phyloP scores from a whole-genome alignment of 2,888 invertebrate genomes.

The Nomada fabriciana region DNA sequence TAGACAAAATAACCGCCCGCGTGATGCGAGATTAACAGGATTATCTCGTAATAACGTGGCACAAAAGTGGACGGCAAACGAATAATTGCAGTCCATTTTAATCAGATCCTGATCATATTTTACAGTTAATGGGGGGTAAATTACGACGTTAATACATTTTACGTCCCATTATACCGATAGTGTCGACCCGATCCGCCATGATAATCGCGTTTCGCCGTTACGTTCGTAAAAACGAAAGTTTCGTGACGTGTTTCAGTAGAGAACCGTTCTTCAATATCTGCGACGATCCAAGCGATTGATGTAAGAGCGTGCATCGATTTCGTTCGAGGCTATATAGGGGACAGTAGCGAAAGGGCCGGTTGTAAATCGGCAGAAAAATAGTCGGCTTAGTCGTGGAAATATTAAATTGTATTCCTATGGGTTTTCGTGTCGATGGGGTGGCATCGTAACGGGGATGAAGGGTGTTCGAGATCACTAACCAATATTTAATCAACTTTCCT shows the following conservation, averaged over 20 bases:
- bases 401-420: constrained; percentile 77
- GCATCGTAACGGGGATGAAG: constrained; percentile 43
- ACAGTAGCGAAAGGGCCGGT: constrained; percentile 6
- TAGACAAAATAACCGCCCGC: constrained; percentile 12
- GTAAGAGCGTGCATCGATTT: neutral
- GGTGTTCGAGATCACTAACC: constrained; percentile 72
- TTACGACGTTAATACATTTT: constrained; percentile 42
- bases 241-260: neutral
- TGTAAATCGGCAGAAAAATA: constrained; percentile 60
- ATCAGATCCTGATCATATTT: constrained; percentile 33
- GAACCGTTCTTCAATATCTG: neutral
- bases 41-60: constrained; percentile 37
- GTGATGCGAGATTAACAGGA: constrained; percentile 13
- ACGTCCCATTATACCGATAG: constrained; percentile 19
- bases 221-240: neutral
- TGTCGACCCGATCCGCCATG: neutral
- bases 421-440: constrained; percentile 58
- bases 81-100: constrained; percentile 46
- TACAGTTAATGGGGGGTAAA: constrained; percentile 24
- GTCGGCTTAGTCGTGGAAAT: constrained; percentile 61
- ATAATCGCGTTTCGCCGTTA: neutral
- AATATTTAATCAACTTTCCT: constrained; percentile 84
- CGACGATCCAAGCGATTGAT: too few relatives aligned
- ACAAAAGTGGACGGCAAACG: constrained; percentile 29
- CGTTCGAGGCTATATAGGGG: neutral